Percentiles rank a stretch among this genome's conserved stretches.
Conservation (phyloP, 2,797 vertebrate genomes). For the Hemitrygon akajei region DNA sequence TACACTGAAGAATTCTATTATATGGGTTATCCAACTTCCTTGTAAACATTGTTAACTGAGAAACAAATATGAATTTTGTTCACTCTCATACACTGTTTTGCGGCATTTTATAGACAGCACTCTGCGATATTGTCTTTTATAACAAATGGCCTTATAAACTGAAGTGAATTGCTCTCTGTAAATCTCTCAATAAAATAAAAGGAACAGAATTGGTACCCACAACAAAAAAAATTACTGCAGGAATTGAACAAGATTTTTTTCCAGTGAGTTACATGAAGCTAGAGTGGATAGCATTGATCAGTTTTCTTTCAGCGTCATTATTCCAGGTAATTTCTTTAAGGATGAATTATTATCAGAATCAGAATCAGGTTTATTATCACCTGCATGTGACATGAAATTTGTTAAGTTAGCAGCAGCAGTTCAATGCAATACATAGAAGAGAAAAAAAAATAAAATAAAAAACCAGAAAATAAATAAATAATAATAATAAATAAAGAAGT, state of each 20-base stretch:
- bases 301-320: neutral
- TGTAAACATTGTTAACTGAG: neutral
- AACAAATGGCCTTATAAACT: neutral
- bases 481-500: too few species aligned
- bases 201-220: neutral
- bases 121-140: neutral
- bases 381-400: too few species aligned
- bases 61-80: neutral
- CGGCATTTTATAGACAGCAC: neutral
- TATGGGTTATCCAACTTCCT: neutral
- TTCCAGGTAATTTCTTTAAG: slow-evolving; percentile 1
- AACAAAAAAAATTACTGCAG: neutral
- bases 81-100: neutral
- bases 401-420: too few species aligned
- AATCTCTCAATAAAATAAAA: neutral
- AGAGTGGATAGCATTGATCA: neutral
- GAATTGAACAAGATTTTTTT: neutral
- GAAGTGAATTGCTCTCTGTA: neutral
- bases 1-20: neutral
- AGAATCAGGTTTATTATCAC: too few species aligned
- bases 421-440: too few species aligned
- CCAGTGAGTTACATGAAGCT: neutral
- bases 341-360: too few species aligned
- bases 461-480: too few species aligned
- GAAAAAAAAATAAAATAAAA: too few species aligned